Evolutionary conservation across 2,113 vertebrate genomes (phyloP).

Genomic region (Engraulis encrasicolus): DNA sequence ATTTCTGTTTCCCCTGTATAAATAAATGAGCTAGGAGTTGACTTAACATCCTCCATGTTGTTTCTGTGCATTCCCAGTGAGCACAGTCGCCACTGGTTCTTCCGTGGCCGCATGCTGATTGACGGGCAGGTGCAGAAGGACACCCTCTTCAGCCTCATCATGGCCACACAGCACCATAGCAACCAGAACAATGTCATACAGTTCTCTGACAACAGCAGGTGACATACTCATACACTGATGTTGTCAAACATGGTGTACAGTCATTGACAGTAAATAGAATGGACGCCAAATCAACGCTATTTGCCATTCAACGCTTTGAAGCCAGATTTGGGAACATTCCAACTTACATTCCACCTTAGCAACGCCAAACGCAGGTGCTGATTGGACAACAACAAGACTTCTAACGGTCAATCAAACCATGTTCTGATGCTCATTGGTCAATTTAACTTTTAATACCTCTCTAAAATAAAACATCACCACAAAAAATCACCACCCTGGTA

Average conservation of each 20-base stretch:
- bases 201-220: slow-evolving; percentile 97
- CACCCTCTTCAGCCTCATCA: slow-evolving; percentile 86
- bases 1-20: background rate
- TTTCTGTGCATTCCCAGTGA: slow-evolving; percentile 70
- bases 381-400: no score
- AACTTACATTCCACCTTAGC: no score
- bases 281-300: no score
- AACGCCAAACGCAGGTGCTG: no score
- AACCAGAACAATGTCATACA: slow-evolving; percentile 92
- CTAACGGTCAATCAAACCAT: no score
- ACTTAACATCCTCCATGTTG: background rate
- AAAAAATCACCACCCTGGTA: no score
- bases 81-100: slow-evolving; percentile 96
- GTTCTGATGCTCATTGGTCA: no score
- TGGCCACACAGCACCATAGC: slow-evolving; percentile 85
- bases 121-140: slow-evolving; percentile 77
- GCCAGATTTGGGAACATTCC: no score
- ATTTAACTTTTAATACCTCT: no score
- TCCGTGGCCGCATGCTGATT: slow-evolving; percentile 82
- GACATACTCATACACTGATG: background rate
- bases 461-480: no score
- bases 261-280: no score
- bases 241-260: background rate
- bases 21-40: background rate
- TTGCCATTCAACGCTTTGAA: no score